Evolutionary conservation across 1,140 invertebrate species (phyloP), one percentile per base, ranked within the genome.

Genomic region (Frieseomelitta varia): DNA sequence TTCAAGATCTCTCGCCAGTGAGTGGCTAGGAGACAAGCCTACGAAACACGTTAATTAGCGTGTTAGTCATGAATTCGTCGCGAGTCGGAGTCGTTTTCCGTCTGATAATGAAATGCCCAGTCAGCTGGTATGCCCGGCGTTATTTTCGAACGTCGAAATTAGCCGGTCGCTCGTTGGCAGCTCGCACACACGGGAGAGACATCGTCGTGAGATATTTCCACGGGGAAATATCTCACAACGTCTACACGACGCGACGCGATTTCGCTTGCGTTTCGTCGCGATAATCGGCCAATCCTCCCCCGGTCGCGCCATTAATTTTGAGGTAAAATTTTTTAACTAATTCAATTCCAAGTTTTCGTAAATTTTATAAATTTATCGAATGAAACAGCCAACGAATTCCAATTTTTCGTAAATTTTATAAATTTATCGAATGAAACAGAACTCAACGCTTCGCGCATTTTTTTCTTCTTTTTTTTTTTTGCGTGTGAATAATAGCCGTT

Each of bases 31-130:
- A 21, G 19, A 14, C 67, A 6, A 51, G 15, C 61, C 68, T 27
- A 53, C n/a, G 79, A 67, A 87, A 87, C 51, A 76, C 81, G 87
- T 79, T 83, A 88, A 88, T 88, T 88, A 88, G 87, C 81, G 72
- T 30, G 30, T 2, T 30, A 30, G 30, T 74, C 81, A 56, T 53
- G 81, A 58, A 84, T 84, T 79, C 85, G 55, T 77, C 47, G 30
- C 53, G 30, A 30, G 30, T 30, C 30, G 55, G 11, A 11, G 47
- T 24, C 27, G 30, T 65, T 27, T 75, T 79, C 39, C 56, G 63
- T 4, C 27, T 69, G 85, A 88, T 88, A 87, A 88, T 84, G 81
- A 88, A 88, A 87, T 65, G 68, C 19, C 51, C 51, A 53, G 30
- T 73, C 55, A 34, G 27, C 12, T 17, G 73, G 81, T 63, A 77